Conservation (phyloP, 2,888 invertebrate genomes). For the Coecobrya sp. region DNA sequence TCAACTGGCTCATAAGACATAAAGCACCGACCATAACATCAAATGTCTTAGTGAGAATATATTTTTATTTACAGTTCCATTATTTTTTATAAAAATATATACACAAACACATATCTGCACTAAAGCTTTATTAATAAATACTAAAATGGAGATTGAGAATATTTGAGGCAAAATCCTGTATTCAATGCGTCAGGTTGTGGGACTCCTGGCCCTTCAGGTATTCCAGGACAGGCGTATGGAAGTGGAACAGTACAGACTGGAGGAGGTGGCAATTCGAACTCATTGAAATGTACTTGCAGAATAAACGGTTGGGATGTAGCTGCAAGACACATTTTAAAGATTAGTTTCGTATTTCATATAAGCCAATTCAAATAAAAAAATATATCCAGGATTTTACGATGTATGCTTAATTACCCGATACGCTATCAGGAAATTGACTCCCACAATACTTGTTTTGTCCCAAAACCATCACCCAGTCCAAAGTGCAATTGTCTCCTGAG, state of each 20-base stretch:
- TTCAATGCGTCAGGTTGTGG: slow-evolving; percentile 74
- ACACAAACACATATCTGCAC: too few species aligned
- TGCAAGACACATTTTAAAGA: slow-evolving; percentile 56
- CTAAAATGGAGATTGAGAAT: slow-evolving; percentile 80
- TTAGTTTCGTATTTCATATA: too few species aligned
- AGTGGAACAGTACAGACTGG: slow-evolving; percentile 55
- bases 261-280: slow-evolving; percentile 75
- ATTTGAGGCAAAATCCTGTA: slow-evolving; percentile 83
- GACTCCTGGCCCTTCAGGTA: slow-evolving; percentile 1
- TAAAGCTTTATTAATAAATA: too few species aligned
- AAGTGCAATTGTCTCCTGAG: slow-evolving; percentile 73
- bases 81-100: too few species aligned
- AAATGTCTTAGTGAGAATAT: too few species aligned
- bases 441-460: slow-evolving; percentile 84
- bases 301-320: slow-evolving; percentile 83
- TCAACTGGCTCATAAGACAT: too few species aligned
- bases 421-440: slow-evolving; percentile 78
- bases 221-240: slow-evolving; percentile 52
- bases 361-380: too few species aligned
- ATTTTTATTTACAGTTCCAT: too few species aligned
- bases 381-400: too few species aligned
- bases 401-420: slow-evolving; percentile 71
- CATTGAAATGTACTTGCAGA: slow-evolving; percentile 84
- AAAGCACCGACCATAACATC: too few species aligned
- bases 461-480: slow-evolving; percentile 83